These are phyloP conservation scores for Melanerpes aurifrons DNA, from an alignment of 2,113 vertebrate species.

Conservation along the genomic window DNA sequence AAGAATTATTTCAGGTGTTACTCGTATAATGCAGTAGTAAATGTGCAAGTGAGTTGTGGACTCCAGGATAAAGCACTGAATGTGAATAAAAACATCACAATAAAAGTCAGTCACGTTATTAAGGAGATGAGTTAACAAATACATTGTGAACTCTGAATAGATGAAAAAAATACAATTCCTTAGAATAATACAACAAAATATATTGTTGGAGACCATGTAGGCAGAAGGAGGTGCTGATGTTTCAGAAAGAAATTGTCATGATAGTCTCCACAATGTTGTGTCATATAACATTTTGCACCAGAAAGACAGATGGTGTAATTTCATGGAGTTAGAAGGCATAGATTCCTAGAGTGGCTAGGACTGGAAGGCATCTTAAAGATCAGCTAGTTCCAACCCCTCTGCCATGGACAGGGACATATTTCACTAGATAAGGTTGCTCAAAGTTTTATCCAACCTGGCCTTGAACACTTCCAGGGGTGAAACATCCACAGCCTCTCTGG, in stretches of 20 bases:
- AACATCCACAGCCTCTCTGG: background rate
- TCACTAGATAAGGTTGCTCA: background rate
- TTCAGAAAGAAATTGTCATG: background rate
- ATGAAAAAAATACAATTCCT: background rate
- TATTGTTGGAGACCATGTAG: background rate
- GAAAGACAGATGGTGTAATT: background rate
- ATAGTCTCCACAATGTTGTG: background rate
- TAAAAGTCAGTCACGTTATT: background rate
- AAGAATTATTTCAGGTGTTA: background rate
- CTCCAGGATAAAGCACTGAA: background rate
- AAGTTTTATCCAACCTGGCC: too few species aligned
- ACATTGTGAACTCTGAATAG: background rate
- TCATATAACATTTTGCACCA: background rate
- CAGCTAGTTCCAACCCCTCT: background rate
- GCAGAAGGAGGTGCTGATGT: background rate
- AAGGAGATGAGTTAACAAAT: background rate
- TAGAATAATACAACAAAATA: background rate
- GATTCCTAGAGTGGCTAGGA: too few species aligned
- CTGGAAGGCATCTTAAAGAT: background rate
- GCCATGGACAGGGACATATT: background rate
- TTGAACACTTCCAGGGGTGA: background rate
- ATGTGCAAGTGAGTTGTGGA: background rate
- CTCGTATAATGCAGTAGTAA: background rate
- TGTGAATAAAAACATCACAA: background rate
- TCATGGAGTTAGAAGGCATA: background rate